Evolutionary conservation across 2,888 invertebrate genomes (phyloP).

Genomic region (Pollenia angustigena): DNA sequence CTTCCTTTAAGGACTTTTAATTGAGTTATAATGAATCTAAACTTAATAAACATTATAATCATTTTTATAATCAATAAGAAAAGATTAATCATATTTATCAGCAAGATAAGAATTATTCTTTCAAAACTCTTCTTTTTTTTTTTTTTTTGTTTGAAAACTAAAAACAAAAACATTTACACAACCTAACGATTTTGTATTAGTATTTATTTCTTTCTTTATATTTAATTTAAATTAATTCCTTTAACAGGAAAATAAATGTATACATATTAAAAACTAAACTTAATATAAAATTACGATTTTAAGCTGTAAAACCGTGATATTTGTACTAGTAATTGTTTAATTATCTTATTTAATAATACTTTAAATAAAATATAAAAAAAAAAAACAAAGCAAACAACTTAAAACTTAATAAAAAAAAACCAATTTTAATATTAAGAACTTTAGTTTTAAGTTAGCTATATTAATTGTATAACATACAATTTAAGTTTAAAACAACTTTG

Average conservation of each 20-base stretch:
- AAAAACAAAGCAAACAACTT: conserved; percentile 9
- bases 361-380: conserved; percentile 13
- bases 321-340: conserved; percentile 80
- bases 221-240: conserved; percentile 43
- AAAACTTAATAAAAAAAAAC: conserved; percentile 21
- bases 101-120: too few species aligned
- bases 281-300: conserved; percentile 66
- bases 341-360: conserved; percentile 62
- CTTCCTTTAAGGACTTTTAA: too few species aligned
- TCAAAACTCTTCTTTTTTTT: too few species aligned
- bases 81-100: too few species aligned
- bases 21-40: too few species aligned
- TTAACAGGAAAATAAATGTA: neutral
- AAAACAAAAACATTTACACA: too few species aligned
- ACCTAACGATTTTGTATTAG: conserved; percentile 4
- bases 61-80: too few species aligned
- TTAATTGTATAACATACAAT: conserved; percentile 22
- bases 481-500: conserved; percentile 45
- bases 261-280: too few species aligned
- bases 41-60: too few species aligned
- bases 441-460: conserved; percentile 33
- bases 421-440: conserved; percentile 24
- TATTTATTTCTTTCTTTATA: conserved; percentile 47
- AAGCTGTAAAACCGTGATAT: conserved; percentile 79
- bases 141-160: too few species aligned